Conservation (phyloP, 2,888 invertebrate genomes). For the Tanaodytes sp. region DNA sequence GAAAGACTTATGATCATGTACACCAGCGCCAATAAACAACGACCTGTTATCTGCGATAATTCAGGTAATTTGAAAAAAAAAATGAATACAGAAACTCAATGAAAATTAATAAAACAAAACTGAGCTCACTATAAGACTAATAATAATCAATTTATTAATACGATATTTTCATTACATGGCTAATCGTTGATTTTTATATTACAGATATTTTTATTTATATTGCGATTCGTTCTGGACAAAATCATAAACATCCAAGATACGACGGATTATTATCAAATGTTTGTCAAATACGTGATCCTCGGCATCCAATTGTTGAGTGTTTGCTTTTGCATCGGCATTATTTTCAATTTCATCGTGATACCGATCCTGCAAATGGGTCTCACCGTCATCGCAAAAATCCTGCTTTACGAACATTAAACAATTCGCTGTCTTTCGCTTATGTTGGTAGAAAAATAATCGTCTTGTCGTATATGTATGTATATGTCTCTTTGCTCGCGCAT, state of each 20-base stretch:
- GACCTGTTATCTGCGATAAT: not conserved
- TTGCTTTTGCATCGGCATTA: slow-evolving; percentile 64
- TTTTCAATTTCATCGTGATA: slow-evolving; percentile 64
- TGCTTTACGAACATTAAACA: slow-evolving; percentile 57
- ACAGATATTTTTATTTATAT: slow-evolving; percentile 58
- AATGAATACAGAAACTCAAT: not conserved
- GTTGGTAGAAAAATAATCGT: not conserved
- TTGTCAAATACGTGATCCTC: slow-evolving; percentile 61
- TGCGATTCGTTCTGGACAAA: slow-evolving; percentile 67
- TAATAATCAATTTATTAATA: not conserved
- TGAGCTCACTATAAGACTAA: not conserved
- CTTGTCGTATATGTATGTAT: slow-evolving; percentile 17
- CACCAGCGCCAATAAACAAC: too few species aligned
- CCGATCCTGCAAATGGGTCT: slow-evolving; percentile 65
- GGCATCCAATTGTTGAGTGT: slow-evolving; percentile 63
- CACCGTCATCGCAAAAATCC: slow-evolving; percentile 62
- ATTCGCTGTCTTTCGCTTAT: slow-evolving; percentile 12
- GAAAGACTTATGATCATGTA: not conserved
- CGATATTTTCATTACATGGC: not conserved
- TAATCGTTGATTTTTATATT: slow-evolving; percentile 27
- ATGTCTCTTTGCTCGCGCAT: slow-evolving; percentile 1
- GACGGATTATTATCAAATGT: slow-evolving; percentile 59
- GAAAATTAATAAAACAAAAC: too few species aligned
- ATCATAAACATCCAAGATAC: slow-evolving; percentile 62
- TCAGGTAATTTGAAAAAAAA: not conserved